Evolutionary conservation across 2,113 vertebrate species (phyloP).

Genomic region (Rutilus rutilus): DNA sequence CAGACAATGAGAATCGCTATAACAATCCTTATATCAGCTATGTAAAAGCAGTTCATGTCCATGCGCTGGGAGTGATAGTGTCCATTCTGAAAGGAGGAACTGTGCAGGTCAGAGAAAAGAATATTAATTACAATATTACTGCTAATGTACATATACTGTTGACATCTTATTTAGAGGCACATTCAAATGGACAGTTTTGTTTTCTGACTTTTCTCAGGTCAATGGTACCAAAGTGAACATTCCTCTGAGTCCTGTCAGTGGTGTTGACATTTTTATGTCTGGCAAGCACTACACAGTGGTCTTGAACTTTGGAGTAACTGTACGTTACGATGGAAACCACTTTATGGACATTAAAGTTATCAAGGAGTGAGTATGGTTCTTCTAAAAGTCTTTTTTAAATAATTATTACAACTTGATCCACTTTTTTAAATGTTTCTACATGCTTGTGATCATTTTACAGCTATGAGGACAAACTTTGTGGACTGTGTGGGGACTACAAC

Average conservation of each 20-base stretch:
- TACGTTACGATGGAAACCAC: constrained; percentile 79
- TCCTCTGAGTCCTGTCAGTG: constrained; percentile 46
- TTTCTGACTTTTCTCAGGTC: constrained; percentile 50
- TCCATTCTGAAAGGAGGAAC: constrained; percentile 77
- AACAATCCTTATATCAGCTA: constrained; percentile 73
- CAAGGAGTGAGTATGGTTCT: constrained; percentile 72
- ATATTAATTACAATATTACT: not conserved
- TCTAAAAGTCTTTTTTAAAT: not conserved
- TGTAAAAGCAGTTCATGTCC: constrained; percentile 76
- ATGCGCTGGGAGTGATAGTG: constrained; percentile 67
- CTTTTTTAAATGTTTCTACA: not conserved
- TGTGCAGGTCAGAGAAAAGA: constrained; percentile 70
- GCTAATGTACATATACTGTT: not conserved
- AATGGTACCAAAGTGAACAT: constrained; percentile 58
- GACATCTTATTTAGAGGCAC: not conserved
- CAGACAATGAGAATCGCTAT: constrained; percentile 76
- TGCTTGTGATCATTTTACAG: constrained; percentile 53
- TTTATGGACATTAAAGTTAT: constrained; percentile 76
- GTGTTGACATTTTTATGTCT: constrained; percentile 55
- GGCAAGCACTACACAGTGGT: constrained; percentile 59
- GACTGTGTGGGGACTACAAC: constrained; percentile 79
- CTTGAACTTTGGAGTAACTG: constrained; percentile 72
- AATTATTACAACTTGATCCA: not conserved
- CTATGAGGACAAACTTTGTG: constrained; percentile 72
- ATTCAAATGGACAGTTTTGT: not conserved